A percentile compares a stretch with the other conserved stretches of the same genome.
Evolutionary conservation across 2,113 vertebrate genomes (phyloP).

Genomic region (Microtus montanus): DNA sequence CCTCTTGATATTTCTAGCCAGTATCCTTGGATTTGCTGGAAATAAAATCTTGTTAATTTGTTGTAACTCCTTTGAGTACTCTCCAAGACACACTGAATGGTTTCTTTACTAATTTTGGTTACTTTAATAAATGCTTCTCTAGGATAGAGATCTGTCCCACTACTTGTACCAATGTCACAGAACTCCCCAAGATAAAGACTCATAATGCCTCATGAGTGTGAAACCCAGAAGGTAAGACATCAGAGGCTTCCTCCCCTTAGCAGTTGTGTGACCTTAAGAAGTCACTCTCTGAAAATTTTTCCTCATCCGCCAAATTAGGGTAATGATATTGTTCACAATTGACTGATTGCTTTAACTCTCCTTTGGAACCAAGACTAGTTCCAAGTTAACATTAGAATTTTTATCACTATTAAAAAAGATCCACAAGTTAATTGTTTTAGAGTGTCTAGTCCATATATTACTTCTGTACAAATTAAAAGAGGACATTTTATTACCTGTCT

Average conservation of each 20-base stretch:
- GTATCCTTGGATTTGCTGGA: neutral
- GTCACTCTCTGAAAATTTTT: neutral
- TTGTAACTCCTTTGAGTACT: neutral
- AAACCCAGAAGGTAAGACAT: neutral
- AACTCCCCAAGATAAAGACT: neutral
- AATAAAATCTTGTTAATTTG: neutral
- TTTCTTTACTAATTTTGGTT: neutral
- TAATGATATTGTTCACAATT: neutral
- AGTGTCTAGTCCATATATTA: neutral
- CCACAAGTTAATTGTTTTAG: constrained; percentile 10
- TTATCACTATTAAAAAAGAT: constrained; percentile 4
- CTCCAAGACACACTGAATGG: neutral
- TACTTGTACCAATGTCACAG: neutral
- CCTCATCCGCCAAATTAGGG: neutral
- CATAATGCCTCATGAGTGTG: neutral
- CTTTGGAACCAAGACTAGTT: neutral
- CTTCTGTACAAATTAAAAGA: neutral
- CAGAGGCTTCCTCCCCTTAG: neutral
- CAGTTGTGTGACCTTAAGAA: neutral
- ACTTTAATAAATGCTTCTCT: neutral
- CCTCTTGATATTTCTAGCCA: neutral
- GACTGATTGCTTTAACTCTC: neutral
- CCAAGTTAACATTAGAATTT: neutral
- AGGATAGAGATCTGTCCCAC: neutral
- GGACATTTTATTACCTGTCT: neutral